Evolutionary conservation across 1,140 invertebrate genomes (phyloP), one percentile per base, ranked within the genome.

Genomic region (Sarcophaga bullata): DNA sequence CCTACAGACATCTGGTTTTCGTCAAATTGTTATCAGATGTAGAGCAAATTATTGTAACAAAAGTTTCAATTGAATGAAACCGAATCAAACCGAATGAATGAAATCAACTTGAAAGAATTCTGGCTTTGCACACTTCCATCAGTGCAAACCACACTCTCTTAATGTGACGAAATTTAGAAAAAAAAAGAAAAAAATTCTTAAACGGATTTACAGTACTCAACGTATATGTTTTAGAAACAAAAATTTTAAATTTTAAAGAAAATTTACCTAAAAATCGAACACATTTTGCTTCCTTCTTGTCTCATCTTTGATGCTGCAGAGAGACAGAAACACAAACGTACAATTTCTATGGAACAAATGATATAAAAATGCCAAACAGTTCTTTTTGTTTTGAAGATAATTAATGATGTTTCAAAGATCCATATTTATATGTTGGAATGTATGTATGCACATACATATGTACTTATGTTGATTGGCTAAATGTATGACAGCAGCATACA

Each of bases 41-140:
- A 68, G 62, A 68, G 62, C 62, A 68, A 68, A 68, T 68, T 19
- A 68, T 68, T 68, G 62, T 68, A 68, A 68, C 62, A 68, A 68
- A 62, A 13, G 5, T 17, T 62, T 15, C 4, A 68, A 9, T 19
- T 19, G 19, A 19, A 19, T 68, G 11, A 58, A 58, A n/a, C n/a
- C n/a, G n/a, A n/a, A 5, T 68, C 62, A 68, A 68, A 68, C 19
- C n/a, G 62, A n/a, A 58, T 1, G 52, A 58, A 15, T 68, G 19
- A 68, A 68, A 37, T 37, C 25, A 37, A 37, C 25, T 37, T 37
- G 4, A 37, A 37, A 37, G 25, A 37, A 37, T 37, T 37, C 25
- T 37, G 25, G 25, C 4, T 37, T 68, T 68, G n/a, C 62, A 68
- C 62, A 68, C 62, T 68, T 68, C 17, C 17, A 25, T 8, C 62